Evolutionary conservation across 2,797 vertebrate species (phyloP), one percentile per base, ranked within the genome.

Genomic region (Galagoides demidoff): DNA sequence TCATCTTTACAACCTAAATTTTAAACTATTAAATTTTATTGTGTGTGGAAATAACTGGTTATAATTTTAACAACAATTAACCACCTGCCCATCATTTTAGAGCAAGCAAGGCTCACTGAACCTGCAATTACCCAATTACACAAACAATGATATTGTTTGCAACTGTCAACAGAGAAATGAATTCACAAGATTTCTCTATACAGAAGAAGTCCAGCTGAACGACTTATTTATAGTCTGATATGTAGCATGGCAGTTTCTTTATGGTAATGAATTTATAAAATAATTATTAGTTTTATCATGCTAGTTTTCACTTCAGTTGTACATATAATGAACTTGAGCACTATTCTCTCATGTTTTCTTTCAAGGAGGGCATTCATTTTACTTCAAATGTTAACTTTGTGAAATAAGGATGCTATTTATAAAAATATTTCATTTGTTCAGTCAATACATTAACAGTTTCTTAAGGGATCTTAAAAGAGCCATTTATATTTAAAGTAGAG

Each of bases 71-170:
- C 31, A 93, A 92, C 64, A 52, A 90, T 96, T 97, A 95, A 55
- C 89, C 89, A 94, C 91, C 91, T 96, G 91, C 43, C 94, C 82
- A 96, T 94, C 81, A 96, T 92, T 92, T 95, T 83, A 82, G 25
- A 85, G 25, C 43, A 94, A 96, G 57, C 20, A 85, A 96, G 71
- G 29, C 63, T 96, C 87, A 94, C 66, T 63, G 84, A 97, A 86
- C 85, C 45, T 95, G 13, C 57, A 96, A 77, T 92, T 95, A 93
- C n/a, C 68, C 83, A 97, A 90, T 97, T 93, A 95, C 10, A 74
- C 11, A 95, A 93, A 87, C 55, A 85, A 93, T 96, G 85, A 52
- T 52, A 59, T 79, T 55, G 7, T 57, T 94, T 76, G 0, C 39
- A 82, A 43, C 89, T 90, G 31, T 93, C 37, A 94, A 81, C 76